Evolutionary conservation across 2,888 invertebrate genomes (phyloP), one percentile per base, ranked within the genome.

Genomic region (Metopia argyrocephala): DNA sequence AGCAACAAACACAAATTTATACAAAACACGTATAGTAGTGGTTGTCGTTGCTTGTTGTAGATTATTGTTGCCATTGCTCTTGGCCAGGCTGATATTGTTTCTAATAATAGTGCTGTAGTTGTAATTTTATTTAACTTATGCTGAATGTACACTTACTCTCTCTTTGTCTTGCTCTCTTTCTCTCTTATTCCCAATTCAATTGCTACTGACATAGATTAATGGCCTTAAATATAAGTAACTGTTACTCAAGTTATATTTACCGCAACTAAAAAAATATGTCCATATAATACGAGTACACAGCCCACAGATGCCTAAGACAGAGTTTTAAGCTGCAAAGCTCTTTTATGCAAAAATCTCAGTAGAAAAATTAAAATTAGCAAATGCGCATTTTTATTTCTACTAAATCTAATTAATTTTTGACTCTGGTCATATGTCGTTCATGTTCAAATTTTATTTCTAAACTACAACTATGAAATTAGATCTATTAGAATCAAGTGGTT

Each of bases 141-240:
- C 62, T 76, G 50, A 59, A n/a, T 38, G 31, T 57, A 59, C 66
- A 38, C 71, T 48, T 23, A 56, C 59, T 45, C 71, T 62, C 66
- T 54, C 54, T 45, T 18, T 38, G 59, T 38, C 71, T 48, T 28
- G 38, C 59, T 62, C 71, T 76, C 66, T 54, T 48, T 45, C n/a
- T 21, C 21, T 61, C n/a, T 18, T 45, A 45, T 45, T 66, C 52
- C 59, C 28, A 21, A 27, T 56, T 73, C 61, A 74, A 75, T 78
- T 81, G 81, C 78, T 75, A 74, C 78, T 81, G 81, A 81, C 81
- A 81, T 70, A 81, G 81, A 81, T 81, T 81, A 81, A 81, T 81
- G 78, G 81, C 74, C 81, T n/a, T n/a, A n/a, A n/a, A 78, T 62
- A 78, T 66, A 18, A 69, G 70, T 70, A 81, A 78, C 66, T 78